Evolutionary conservation across 92 coral and sea anemone species (phyloP).

Genomic region (Ricordea florida): DNA sequence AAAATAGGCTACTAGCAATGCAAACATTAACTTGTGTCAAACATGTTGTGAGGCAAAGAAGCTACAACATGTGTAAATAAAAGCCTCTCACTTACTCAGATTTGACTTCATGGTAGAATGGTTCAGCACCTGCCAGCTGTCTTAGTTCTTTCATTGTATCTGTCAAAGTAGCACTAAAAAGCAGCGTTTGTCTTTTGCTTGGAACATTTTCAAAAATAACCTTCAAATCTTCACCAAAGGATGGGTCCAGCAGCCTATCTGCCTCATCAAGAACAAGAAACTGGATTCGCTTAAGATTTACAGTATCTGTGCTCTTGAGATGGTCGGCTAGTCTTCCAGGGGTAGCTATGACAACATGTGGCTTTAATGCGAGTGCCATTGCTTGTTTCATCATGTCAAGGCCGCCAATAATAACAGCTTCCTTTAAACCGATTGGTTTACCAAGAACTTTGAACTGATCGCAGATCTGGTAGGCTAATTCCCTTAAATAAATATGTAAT

Average conservation of each 20-base stretch:
- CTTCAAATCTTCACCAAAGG: slow-evolving; percentile 90
- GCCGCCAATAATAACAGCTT: slow-evolving; percentile 87
- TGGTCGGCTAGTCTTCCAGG: slow-evolving; percentile 99
- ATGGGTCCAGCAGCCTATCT: slow-evolving; percentile 89
- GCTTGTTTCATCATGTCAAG: slow-evolving; percentile 99
- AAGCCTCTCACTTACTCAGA: slow-evolving; percentile 76
- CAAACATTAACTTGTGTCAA: no score
- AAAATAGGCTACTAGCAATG: not conserved
- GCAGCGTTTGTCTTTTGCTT: slow-evolving; percentile 83
- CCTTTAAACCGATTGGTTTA: slow-evolving; percentile 86
- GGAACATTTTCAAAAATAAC: slow-evolving; percentile 88
- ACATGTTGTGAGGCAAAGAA: no score
- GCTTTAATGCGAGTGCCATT: slow-evolving; percentile 75
- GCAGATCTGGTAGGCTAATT: slow-evolving; percentile 91
- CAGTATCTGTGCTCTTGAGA: slow-evolving; percentile 93
- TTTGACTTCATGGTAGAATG: slow-evolving; percentile 87
- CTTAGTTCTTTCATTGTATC: slow-evolving; percentile 89
- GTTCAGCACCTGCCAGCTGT: slow-evolving; percentile 74
- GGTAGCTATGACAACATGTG: slow-evolving; percentile 99
- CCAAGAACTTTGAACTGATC: slow-evolving; percentile 97
- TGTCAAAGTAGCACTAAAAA: slow-evolving; percentile 95
- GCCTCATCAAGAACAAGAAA: slow-evolving; percentile 95
- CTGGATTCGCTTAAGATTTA: slow-evolving; percentile 71
- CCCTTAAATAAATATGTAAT: slow-evolving; percentile 37
- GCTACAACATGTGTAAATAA: not conserved